phyloP scores from a whole-genome alignment of 1,140 invertebrate genomes.

The Chlorops oryzae region DNA sequence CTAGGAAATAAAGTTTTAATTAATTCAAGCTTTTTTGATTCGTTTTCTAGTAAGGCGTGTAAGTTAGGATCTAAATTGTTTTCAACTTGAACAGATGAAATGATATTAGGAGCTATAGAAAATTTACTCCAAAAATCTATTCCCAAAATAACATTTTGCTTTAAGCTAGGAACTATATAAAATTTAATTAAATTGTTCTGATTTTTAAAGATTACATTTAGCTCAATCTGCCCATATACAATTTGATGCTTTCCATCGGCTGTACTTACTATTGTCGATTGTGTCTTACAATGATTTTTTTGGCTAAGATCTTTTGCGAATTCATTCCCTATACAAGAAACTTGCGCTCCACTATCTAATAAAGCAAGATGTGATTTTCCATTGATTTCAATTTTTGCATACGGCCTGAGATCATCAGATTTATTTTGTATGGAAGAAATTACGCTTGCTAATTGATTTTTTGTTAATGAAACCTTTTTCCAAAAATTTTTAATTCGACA shows the following conservation, averaged over 20 bases:
- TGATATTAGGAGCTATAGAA: background rate
- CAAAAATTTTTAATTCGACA: background rate
- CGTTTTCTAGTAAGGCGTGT: background rate
- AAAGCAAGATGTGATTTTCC: background rate
- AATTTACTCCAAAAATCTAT: conserved; percentile 2
- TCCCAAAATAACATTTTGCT: background rate
- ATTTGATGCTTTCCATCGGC: background rate
- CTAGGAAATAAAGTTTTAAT: conserved; percentile 3
- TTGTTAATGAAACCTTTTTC: background rate
- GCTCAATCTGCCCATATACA: background rate
- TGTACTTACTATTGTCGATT: background rate
- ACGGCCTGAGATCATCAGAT: background rate
- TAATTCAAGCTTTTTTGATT: background rate
- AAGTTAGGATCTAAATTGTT: background rate
- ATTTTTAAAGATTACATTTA: background rate
- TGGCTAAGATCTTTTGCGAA: background rate
- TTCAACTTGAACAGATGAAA: background rate
- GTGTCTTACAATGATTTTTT: background rate
- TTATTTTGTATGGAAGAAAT: background rate
- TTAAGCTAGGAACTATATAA: background rate
- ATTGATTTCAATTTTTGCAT: background rate
- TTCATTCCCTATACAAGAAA: background rate
- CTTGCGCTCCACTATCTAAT: background rate
- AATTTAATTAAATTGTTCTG: background rate
- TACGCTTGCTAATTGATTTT: background rate